Base-by-base conservation (phyloP, 1,140 invertebrate genomes). In the Drosophila willistoni region DNA sequence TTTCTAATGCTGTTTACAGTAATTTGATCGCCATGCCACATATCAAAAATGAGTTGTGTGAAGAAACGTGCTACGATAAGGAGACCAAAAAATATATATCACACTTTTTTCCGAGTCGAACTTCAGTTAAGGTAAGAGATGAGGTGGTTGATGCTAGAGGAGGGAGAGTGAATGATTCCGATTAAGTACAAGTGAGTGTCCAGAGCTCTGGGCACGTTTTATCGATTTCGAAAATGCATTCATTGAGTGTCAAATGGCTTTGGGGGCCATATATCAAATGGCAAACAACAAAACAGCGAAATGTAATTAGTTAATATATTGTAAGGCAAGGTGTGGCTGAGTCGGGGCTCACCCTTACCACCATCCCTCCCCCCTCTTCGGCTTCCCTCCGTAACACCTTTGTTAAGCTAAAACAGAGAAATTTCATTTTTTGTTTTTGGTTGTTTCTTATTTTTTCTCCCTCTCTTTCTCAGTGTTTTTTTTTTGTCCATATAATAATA, bases 271-370 rank as follows among this genome's bases (percentile, higher is more conserved):
- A 81, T 89, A 84, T 87, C 84, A 87, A 79, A 73, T 81, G 72
- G 54, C 68, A 72, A 67, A 55, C 42, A 63, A 61, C 61, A 60
- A 64, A 77, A 89, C 83, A 89, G 42, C 84, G 69, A 87, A 87
- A 89, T 84, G 84, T 87, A 87, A 87, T 87, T 87, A 89, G 84
- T 87, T 81, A 89, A 87, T 80, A 87, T 68, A 61, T 75, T 68
- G 42, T 34, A 67, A 39, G 33, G 12, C 25, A 44, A 47, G 42
- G 41, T 64, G 62, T 64, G 62, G 62, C 25, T 47, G 62, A 10
- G 44, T 22, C 44, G 44, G 17, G 44, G 17, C 44, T 51, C 44
- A 51, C 44, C 44, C 44, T 51, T 51, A 13, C 59, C 33, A 9
- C 1, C 9, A 19, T 3, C 5, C 22, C 36, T n/a, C n/a, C 12